Evolutionary conservation across 1,140 invertebrate genomes (phyloP).

Genomic region (Cyclina sinensis): DNA sequence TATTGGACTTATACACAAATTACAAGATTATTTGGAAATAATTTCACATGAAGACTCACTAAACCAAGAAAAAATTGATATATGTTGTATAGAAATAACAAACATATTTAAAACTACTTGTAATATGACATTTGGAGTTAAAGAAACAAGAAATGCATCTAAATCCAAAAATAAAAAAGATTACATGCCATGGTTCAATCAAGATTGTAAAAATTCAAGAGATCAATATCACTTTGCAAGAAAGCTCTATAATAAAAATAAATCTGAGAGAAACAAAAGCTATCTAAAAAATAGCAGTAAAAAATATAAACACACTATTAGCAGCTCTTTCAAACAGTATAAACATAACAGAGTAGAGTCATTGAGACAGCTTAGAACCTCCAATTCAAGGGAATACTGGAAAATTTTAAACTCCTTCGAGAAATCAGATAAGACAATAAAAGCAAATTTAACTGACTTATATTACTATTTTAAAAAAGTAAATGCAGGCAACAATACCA

Average conservation of each 20-base stretch:
- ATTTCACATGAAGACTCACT: neutral
- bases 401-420: neutral
- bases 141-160: neutral
- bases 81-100: neutral
- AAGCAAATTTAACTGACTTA: neutral
- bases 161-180: neutral
- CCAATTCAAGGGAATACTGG: neutral
- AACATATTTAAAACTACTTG: neutral
- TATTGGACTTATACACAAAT: no score
- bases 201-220: neutral
- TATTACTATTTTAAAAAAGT: slow-evolving; percentile 3
- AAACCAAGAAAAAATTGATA: neutral
- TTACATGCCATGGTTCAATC: neutral
- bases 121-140: neutral
- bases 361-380: neutral
- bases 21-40: no score
- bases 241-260: neutral
- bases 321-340: neutral
- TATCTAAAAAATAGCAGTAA: neutral
- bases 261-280: neutral
- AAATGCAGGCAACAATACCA: neutral
- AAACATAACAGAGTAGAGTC: neutral
- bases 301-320: neutral
- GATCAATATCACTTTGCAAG: neutral
- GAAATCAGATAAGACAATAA: neutral